These are phyloP conservation scores for Bujurquina vittata DNA, from an alignment of 2,113 vertebrate genomes.

Conservation along the genomic window DNA sequence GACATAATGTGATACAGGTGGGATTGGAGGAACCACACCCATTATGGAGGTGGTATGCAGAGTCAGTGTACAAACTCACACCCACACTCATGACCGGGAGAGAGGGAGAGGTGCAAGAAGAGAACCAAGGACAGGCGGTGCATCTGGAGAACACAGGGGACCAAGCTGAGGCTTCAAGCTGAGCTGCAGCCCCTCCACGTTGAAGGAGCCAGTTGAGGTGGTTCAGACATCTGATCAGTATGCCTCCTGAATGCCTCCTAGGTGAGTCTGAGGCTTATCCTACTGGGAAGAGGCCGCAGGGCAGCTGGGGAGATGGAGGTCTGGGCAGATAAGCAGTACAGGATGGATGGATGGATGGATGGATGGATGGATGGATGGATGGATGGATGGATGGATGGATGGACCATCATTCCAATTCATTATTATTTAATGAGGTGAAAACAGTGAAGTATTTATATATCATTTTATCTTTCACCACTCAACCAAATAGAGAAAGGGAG, in stretches of 20 bases:
- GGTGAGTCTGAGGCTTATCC: neutral
- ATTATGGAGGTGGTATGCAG: neutral
- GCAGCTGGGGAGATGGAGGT: neutral
- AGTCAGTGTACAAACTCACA: neutral
- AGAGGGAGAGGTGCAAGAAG: neutral
- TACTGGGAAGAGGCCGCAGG: neutral
- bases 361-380: neutral
- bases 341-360: no score
- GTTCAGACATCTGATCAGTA: neutral
- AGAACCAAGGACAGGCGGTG: neutral
- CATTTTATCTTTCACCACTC: neutral
- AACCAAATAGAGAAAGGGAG: neutral
- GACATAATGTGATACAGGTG: neutral
- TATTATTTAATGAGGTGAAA: neutral
- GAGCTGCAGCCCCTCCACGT: neutral
- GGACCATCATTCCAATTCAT: neutral
- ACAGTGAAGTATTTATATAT: neutral
- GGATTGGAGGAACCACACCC: neutral
- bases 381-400: neutral
- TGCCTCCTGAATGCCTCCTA: fast-evolving
- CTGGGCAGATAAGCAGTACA: neutral
- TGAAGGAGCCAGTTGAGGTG: neutral
- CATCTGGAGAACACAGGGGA: neutral
- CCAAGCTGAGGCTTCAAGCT: neutral
- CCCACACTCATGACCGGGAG: neutral